Conservation (phyloP, 2,113 vertebrate genomes). For the Aegypius monachus region DNA sequence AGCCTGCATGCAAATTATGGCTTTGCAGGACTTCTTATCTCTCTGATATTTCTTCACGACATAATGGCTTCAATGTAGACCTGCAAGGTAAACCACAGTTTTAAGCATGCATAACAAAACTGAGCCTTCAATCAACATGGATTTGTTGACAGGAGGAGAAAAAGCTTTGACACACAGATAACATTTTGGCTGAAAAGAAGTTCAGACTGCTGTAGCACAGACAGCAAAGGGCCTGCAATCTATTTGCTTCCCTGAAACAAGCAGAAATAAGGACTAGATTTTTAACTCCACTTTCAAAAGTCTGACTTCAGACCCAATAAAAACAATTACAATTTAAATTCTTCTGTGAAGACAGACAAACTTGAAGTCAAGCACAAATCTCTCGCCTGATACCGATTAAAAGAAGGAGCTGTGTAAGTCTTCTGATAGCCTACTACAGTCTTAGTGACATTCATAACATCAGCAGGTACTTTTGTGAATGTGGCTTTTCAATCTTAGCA, state of each 20-base stretch:
- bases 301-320: background rate
- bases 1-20: background rate
- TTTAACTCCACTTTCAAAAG: background rate
- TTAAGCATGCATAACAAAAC: background rate
- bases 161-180: background rate
- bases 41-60: background rate
- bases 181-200: background rate
- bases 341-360: background rate
- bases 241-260: background rate
- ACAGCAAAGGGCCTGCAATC: background rate
- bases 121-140: background rate
- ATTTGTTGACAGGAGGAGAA: background rate
- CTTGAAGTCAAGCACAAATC: background rate
- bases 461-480: background rate
- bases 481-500: background rate
- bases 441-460: background rate
- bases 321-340: background rate
- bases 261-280: background rate
- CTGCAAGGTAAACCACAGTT: background rate
- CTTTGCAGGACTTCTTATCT: background rate
- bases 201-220: background rate
- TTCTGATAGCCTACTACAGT: background rate
- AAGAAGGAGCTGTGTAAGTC: background rate
- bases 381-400: rapidly evolving
- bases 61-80: background rate